Base-by-base conservation (phyloP, 2,113 vertebrate species). In the Chionis minor region DNA sequence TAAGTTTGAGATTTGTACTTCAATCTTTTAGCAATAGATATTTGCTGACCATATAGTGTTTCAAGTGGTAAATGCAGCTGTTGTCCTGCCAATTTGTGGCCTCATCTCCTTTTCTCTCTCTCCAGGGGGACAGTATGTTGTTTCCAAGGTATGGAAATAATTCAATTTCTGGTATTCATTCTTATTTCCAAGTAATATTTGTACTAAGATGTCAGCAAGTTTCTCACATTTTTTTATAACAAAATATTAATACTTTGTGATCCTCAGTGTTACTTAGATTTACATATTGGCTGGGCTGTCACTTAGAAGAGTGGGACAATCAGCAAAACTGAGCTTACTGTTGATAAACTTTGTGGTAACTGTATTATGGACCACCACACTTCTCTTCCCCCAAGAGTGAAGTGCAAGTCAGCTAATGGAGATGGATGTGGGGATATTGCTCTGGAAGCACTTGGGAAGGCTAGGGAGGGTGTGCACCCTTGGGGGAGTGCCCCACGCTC, bases 401-500 rank as follows among this genome's bases (percentile, higher is more conserved):
- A 79, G 26, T 81, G 28, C 38, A 58, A 51, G n/a, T 35, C 59
- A 86, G 11, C 32, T 74, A 63, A 44, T 55, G 38, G 38, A 56
- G 49, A 40, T 42, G 26, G 14, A 44, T 54, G 19, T 33, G 27
- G 26, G 23, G 30, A 47, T 72, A 47, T 61, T 80, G 33, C 45
- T 77, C 24, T 38, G 74, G 66, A 87, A 71, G 54, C 23, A 7
- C 47, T 62, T 77, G 16, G 21, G 45, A 56, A 55, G 19, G 24
- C 49, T 63, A 8, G 17, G 28, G 22, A 74, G 4, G 5, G 12
- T 26, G 6, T n/a, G 38, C 16, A 38, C 9, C 9, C 14, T 51
- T 1, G 2, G 22, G 10, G 8, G 13, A 58, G 21, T 51, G 19
- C 4, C 3, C 32, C 0, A 0, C 0, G 0, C 33, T 67, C n/a